phyloP scores from a whole-genome alignment of 2,888 invertebrate species.

The Steinernema carpocapsae region DNA sequence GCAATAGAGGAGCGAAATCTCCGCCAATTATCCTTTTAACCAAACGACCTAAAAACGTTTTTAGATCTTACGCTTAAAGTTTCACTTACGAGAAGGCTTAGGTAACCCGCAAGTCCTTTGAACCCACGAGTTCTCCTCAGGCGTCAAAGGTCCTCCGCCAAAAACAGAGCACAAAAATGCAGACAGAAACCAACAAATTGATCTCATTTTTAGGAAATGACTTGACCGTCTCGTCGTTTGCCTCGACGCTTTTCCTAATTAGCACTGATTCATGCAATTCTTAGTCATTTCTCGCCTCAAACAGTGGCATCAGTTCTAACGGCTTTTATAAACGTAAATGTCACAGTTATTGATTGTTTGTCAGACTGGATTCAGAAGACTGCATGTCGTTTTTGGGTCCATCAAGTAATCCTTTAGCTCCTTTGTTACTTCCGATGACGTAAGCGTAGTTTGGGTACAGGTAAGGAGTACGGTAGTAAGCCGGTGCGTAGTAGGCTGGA shows the following conservation, averaged over 20 bases:
- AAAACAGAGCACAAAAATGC: background rate
- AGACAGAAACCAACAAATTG: background rate
- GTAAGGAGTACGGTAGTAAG: slow-evolving; percentile 24
- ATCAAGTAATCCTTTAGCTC: background rate
- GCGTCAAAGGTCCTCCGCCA: background rate
- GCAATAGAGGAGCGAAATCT: background rate
- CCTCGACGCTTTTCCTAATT: background rate
- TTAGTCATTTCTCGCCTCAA: too few species aligned
- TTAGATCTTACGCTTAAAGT: too few species aligned
- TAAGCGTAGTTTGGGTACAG: slow-evolving; percentile 14
- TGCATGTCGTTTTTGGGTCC: background rate
- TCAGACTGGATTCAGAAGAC: slow-evolving; percentile 6
- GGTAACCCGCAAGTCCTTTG: background rate
- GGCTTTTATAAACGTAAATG: background rate
- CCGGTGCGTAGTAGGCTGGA: background rate
- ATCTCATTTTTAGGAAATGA: background rate
- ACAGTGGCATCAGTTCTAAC: too few species aligned
- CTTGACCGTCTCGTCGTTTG: background rate
- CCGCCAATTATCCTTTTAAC: background rate
- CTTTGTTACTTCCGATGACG: slow-evolving; percentile 22
- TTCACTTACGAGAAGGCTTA: background rate
- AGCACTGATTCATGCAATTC: background rate
- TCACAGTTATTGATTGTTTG: slow-evolving; percentile 23
- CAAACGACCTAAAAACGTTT: background rate
- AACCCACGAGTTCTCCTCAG: background rate